These are phyloP conservation scores for Agrypnus murinus DNA, from an alignment of 2,888 invertebrate genomes.

Conservation along the genomic window DNA sequence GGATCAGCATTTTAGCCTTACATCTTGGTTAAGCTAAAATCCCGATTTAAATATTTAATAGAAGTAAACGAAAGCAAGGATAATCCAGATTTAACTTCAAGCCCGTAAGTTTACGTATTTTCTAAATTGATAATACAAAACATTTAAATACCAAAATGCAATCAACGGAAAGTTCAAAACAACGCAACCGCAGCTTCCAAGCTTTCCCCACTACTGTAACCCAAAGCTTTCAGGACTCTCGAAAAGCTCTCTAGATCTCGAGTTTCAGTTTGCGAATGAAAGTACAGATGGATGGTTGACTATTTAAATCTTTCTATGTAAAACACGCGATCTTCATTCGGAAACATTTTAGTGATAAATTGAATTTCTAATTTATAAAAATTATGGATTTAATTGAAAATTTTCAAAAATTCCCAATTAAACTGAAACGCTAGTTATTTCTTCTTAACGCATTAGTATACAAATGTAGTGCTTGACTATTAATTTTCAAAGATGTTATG, in stretches of 20 bases:
- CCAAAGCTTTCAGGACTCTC: slow-evolving; percentile 37
- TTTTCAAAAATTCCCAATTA: neutral
- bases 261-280: slow-evolving; percentile 39
- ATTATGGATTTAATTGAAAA: slow-evolving; percentile 3
- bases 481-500: neutral
- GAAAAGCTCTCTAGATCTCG: slow-evolving; percentile 41
- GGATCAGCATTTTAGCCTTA: too few relatives aligned
- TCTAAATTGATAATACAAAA: slow-evolving; percentile 22
- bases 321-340: slow-evolving; percentile 16
- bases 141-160: slow-evolving; percentile 41
- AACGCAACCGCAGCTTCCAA: slow-evolving; percentile 48
- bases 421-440: neutral
- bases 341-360: neutral
- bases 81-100: slow-evolving; percentile 28
- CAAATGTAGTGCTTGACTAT: slow-evolving; percentile 17
- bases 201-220: slow-evolving; percentile 41
- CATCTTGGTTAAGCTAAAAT: neutral
- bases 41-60: neutral
- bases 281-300: neutral
- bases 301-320: neutral
- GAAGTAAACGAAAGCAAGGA: neutral
- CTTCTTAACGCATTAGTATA: neutral
- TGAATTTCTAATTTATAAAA: too few relatives aligned
- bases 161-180: slow-evolving; percentile 42
- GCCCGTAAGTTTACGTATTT: neutral